Evolutionary conservation across 2,888 invertebrate species (phyloP), one percentile per base, ranked within the genome.

Genomic region (Aphidoletes aphidimyza): DNA sequence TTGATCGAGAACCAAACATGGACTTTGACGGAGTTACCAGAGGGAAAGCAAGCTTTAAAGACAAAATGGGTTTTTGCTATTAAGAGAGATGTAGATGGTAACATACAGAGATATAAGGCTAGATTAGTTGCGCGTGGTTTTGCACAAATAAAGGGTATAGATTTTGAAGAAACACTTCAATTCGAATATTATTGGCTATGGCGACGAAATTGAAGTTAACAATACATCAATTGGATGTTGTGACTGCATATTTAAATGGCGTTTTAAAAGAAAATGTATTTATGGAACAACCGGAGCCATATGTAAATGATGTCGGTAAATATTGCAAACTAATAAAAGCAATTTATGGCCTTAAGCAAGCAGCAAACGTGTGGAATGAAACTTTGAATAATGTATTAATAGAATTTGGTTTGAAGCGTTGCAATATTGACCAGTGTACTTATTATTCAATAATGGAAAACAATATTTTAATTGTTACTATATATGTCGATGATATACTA

Each of bases 101-200:
- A 39, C 11, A 39, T 39, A 8, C 11, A 8, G 39, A 39, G 5
- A 11, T 11, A 39, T 11, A 39, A 39, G 11, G 39, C 39, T 8
- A 39, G 39, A 39, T 39, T 39, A 5, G 39, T 39, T 11, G 39
- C 39, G 11, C 5, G 11, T 8, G 39, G 39, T 39, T 39, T 5
- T 39, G 39, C 39, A 11, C 39, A 39, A 11, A 39, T 39, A 39
- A 39, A 85, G 26, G 86, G 86, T 8, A 85, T 86, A n/a, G 86
- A 87, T 54, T 87, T 85, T 37, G 81, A 47, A 0, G 86, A 87
- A 85, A 86, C 86, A 1, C 87, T 86, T 86, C 86, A 0, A 85
- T 87, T 6, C 84, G 86, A 37, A 86, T 85, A 83, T 85, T 87
- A 30, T 19, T 86, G 14, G 85, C 85, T 17, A 42, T 86, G 30